Evolutionary conservation across 2,888 invertebrate species (phyloP).

Genomic region (Cheiracanthium punctorium): DNA sequence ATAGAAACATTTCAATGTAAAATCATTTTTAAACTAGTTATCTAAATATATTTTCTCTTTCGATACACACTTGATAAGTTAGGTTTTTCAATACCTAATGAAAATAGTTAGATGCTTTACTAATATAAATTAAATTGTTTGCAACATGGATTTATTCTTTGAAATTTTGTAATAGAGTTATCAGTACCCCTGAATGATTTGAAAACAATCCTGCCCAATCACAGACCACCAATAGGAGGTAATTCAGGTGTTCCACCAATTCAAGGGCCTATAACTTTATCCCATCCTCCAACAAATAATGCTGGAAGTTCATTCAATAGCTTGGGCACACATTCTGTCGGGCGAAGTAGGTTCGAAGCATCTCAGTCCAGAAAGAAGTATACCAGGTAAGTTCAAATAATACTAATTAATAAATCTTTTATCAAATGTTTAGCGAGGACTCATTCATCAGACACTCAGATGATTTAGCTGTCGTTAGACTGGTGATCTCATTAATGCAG

Average conservation of each 20-base stretch:
- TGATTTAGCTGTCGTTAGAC: no score
- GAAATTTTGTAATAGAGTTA: background rate
- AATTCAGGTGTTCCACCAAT: background rate
- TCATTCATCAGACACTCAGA: no score
- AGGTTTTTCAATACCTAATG: no score
- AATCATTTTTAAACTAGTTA: no score
- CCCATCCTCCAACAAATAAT: background rate
- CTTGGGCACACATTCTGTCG: conserved; percentile 22
- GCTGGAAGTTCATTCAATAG: conserved; percentile 25
- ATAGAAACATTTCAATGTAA: no score
- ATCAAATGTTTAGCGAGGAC: no score
- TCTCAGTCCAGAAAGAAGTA: background rate
- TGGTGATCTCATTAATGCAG: no score
- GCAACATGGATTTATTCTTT: background rate
- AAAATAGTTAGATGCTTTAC: no score
- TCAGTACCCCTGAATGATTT: conserved; percentile 9
- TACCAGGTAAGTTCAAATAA: conserved; percentile 19
- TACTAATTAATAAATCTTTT: no score
- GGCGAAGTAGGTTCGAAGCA: background rate
- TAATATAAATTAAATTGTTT: no score
- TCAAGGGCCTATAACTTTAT: background rate
- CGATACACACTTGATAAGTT: no score
- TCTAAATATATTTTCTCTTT: no score
- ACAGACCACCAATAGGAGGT: background rate
- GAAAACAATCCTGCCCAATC: conserved; percentile 8